Conservation (phyloP, 2,888 invertebrate species). For the Cantharis nigra region DNA sequence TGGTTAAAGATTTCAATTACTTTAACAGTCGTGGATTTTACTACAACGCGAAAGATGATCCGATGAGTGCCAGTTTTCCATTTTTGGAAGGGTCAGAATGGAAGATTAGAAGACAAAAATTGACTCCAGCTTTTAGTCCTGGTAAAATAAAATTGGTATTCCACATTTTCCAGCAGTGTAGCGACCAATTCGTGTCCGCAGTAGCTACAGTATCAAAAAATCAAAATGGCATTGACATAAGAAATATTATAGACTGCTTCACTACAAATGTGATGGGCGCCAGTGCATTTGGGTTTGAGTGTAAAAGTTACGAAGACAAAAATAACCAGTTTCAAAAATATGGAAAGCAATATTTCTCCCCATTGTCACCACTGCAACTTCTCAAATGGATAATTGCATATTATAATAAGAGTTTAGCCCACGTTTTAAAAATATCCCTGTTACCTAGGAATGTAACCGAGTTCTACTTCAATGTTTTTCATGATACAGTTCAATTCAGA, state of each 20-base stretch:
- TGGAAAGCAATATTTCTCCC: neutral
- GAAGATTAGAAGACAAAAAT: conserved; percentile 59
- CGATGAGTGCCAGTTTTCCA: conserved; percentile 61
- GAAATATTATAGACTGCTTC: conserved; percentile 60
- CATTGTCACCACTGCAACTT: neutral
- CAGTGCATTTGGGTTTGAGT: conserved; percentile 62
- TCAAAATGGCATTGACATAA: conserved; percentile 40
- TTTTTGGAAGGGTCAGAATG: conserved; percentile 61
- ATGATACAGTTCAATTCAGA: neutral
- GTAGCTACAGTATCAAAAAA: conserved; percentile 38
- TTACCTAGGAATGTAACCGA: neutral
- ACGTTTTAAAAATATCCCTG: neutral
- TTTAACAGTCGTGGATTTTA: conserved; percentile 65
- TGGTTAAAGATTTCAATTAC: conserved; percentile 61
- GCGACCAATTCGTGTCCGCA: neutral
- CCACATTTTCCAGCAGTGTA: conserved; percentile 24
- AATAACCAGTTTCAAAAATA: conserved; percentile 30
- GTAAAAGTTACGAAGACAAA: neutral
- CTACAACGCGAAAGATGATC: conserved; percentile 61
- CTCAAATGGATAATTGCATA: neutral
- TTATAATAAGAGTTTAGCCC: neutral
- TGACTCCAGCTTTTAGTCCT: neutral
- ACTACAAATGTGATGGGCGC: conserved; percentile 61
- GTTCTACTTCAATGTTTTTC: neutral
- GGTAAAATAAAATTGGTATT: conserved; percentile 52